Conservation (phyloP, 2,113 vertebrate genomes). For the Tor tambroides region DNA sequence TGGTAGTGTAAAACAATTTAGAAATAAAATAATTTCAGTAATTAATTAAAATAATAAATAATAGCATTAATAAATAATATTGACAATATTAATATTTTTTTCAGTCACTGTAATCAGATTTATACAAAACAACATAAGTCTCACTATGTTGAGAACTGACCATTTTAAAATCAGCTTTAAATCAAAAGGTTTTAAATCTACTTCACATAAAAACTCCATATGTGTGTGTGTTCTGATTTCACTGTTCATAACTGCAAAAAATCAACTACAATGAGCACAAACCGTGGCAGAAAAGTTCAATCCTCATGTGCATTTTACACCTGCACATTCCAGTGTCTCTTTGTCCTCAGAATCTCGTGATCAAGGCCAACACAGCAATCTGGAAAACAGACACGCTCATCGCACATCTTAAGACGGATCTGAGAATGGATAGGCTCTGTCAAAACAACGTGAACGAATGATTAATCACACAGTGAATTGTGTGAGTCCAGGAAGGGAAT, state of each 20-base stretch:
- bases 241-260: neutral
- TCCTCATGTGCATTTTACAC: neutral
- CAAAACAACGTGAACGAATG: constrained; percentile 28
- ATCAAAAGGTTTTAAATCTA: neutral
- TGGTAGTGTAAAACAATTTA: neutral
- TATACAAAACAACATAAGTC: neutral
- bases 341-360: neutral
- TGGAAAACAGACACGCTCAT: neutral
- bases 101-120: neutral
- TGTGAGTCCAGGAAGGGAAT: neutral
- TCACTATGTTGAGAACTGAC: neutral
- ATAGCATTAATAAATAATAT: too few species aligned
- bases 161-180: neutral
- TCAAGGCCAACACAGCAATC: neutral
- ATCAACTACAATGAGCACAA: neutral
- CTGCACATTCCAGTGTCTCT: neutral
- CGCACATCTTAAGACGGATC: neutral
- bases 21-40: neutral
- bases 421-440: constrained; percentile 36
- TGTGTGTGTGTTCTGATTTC: neutral
- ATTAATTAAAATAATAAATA: neutral
- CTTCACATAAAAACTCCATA: neutral
- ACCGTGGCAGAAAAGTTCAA: constrained; percentile 8
- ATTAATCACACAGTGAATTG: constrained; percentile 23
- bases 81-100: too few species aligned